Evolutionary conservation across 2,797 vertebrate species (phyloP).

Genomic region (Sphaeramia orbicularis): DNA sequence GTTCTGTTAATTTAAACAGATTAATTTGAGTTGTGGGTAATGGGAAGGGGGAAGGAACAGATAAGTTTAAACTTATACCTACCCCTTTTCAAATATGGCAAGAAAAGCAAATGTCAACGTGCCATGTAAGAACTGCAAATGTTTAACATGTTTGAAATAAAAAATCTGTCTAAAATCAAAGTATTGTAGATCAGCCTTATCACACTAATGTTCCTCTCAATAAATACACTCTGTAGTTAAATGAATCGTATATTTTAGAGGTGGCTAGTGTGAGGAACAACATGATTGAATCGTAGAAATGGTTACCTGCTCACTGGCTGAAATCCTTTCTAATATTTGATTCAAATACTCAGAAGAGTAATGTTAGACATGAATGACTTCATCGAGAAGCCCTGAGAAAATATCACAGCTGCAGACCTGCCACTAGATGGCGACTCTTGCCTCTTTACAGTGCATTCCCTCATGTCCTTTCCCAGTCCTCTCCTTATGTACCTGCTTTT

Average conservation of each 20-base stretch:
- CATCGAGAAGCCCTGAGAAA: neutral
- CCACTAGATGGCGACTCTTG: slow-evolving; percentile 53
- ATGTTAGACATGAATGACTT: neutral
- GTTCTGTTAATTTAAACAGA: too few relatives aligned
- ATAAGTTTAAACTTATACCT: too few relatives aligned
- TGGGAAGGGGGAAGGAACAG: too few relatives aligned
- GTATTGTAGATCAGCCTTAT: too few relatives aligned
- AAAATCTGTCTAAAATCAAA: too few relatives aligned
- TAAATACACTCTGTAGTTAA: neutral
- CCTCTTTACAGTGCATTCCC: neutral
- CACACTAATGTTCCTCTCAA: neutral
- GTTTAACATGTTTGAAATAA: too few relatives aligned
- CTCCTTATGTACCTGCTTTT: neutral
- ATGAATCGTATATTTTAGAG: neutral
- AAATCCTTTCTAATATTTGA: neutral
- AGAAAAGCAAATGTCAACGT: too few relatives aligned
- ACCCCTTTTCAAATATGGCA: too few relatives aligned
- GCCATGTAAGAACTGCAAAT: too few relatives aligned
- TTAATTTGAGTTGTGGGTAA: too few relatives aligned
- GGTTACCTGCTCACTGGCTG: neutral
- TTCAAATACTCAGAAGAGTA: neutral
- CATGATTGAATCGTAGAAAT: neutral
- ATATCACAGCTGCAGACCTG: neutral
- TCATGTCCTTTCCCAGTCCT: neutral
- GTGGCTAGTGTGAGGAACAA: too few relatives aligned